Percentiles rank a stretch among this genome's conserved stretches.
Evolutionary conservation across 2,888 invertebrate species (phyloP).

Genomic region (Epistrophe eligans): DNA sequence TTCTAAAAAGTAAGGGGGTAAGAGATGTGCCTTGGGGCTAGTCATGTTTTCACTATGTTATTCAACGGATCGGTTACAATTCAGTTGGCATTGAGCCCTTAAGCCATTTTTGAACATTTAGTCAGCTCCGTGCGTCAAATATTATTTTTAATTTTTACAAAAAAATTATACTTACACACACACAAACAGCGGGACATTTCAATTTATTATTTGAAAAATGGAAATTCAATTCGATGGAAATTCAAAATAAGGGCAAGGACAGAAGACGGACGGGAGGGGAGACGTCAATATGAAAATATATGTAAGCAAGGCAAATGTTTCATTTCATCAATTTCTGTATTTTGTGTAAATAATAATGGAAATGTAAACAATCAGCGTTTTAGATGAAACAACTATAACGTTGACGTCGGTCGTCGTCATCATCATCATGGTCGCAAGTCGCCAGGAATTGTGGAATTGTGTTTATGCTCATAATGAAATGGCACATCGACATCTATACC

Average conservation of each 20-base stretch:
- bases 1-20: constrained; percentile 27
- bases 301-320: constrained; percentile 60
- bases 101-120: constrained; percentile 66
- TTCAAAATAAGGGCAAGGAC: neutral
- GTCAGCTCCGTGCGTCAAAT: constrained; percentile 68
- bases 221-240: constrained; percentile 64
- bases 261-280: neutral
- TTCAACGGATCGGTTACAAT: constrained; percentile 65
- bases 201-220: constrained; percentile 47
- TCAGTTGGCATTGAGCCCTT: constrained; percentile 68
- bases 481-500: constrained; percentile 57
- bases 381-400: constrained; percentile 8
- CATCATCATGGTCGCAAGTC: neutral
- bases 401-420: neutral
- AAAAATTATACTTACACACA: constrained; percentile 2
- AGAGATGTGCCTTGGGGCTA: constrained; percentile 31
- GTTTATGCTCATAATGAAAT: constrained; percentile 43
- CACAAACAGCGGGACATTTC: constrained; percentile 38
- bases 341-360: constrained; percentile 74
- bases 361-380: constrained; percentile 66
- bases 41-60: constrained; percentile 26
- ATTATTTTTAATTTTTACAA: constrained; percentile 72
- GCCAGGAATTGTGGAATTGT: constrained; percentile 13
- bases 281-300: constrained; percentile 26
- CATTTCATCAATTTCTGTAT: constrained; percentile 67